phyloP scores from a whole-genome alignment of 1,140 invertebrate genomes.

The Trissolcus basalis region DNA sequence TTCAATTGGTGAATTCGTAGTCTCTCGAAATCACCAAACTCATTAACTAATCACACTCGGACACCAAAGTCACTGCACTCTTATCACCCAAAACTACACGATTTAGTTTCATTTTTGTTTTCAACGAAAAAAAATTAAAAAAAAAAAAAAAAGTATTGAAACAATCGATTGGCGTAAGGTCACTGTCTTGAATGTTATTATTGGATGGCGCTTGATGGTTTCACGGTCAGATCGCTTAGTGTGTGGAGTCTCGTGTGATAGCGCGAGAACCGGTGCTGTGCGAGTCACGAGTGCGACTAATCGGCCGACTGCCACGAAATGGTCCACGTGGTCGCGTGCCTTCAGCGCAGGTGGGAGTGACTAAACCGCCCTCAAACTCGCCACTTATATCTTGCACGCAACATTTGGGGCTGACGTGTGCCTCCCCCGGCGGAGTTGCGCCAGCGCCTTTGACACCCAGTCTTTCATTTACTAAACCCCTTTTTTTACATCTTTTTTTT shows the following conservation, averaged over 20 bases:
- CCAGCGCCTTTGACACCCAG: conserved; percentile 27
- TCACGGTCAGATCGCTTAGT: conserved; percentile 31
- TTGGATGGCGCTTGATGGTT: neutral
- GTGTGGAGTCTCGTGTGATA: conserved; percentile 32
- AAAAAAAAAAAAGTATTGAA: too few species aligned
- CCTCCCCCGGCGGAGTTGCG: conserved; percentile 48
- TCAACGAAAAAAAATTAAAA: too few species aligned
- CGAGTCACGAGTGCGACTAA: conserved; percentile 63
- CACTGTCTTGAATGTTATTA: neutral
- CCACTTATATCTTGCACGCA: conserved; percentile 57
- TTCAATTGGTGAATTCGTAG: too few species aligned
- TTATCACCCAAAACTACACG: too few species aligned
- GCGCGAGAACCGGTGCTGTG: conserved; percentile 61
- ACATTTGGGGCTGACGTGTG: conserved; percentile 33
- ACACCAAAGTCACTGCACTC: neutral
- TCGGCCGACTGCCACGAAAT: conserved; percentile 61
- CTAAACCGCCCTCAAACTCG: conserved; percentile 66
- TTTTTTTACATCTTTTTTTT: too few species aligned
- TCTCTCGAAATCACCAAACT: conserved; percentile 20
- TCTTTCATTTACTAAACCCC: too few species aligned
- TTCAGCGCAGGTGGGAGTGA: conserved; percentile 74
- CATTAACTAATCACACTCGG: neutral
- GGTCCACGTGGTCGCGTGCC: conserved; percentile 70
- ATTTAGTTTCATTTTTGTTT: too few species aligned
- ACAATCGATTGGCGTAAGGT: too few species aligned